A percentile compares a stretch with the other conserved stretches of the same genome.
These are phyloP conservation scores for Cervus canadensis DNA, from an alignment of 2,113 vertebrate genomes.

Conservation along the genomic window DNA sequence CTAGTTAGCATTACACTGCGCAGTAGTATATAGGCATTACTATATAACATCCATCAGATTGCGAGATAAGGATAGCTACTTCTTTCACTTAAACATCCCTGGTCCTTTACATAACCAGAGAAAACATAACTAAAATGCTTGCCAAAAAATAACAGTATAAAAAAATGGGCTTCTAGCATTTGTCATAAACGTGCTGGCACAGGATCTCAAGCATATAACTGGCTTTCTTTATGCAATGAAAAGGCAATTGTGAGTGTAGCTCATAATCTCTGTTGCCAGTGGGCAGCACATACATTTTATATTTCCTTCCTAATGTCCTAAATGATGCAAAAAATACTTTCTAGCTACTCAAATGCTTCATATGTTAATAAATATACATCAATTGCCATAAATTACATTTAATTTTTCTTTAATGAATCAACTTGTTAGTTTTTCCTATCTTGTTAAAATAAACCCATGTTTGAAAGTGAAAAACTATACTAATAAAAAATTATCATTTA, in stretches of 20 bases:
- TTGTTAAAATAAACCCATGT: slow-evolving; percentile 11
- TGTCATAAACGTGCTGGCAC: not conserved
- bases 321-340: slow-evolving; percentile 18
- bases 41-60: not conserved
- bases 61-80: not conserved
- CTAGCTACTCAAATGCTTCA: not conserved
- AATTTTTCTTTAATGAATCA: slow-evolving; percentile 7
- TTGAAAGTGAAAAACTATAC: slow-evolving; percentile 13
- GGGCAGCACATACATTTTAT: slow-evolving; percentile 25
- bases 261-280: slow-evolving; percentile 27
- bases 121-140: slow-evolving; percentile 45
- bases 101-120: slow-evolving; percentile 26
- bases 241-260: slow-evolving; percentile 7
- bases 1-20: not conserved
- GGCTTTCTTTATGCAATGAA: slow-evolving; percentile 25
- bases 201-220: not conserved
- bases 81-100: not conserved
- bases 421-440: not conserved
- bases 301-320: slow-evolving; percentile 24
- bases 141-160: slow-evolving; percentile 37
- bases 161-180: slow-evolving; percentile 14
- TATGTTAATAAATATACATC: slow-evolving; percentile 3
- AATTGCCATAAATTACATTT: not conserved
- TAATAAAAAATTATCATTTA: slow-evolving; percentile 9
- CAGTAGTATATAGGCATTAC: not conserved